phyloP scores from a whole-genome alignment of 1,140 invertebrate genomes.

The Dinoponera quadriceps region DNA sequence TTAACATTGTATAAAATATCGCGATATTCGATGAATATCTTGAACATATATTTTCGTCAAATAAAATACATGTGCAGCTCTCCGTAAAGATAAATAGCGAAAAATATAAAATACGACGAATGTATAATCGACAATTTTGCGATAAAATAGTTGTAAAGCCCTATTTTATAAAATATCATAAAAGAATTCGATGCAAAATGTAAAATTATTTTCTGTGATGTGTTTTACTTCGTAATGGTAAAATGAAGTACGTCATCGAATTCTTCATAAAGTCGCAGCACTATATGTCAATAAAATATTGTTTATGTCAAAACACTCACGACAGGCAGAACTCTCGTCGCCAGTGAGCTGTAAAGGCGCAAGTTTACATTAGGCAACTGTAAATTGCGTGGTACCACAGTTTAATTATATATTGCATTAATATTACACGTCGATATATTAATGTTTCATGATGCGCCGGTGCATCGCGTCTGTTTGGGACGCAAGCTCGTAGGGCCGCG shows the following conservation, averaged over 20 bases:
- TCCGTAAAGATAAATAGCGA: neutral
- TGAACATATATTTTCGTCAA: conserved; percentile 14
- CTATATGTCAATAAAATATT: neutral
- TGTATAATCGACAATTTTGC: neutral
- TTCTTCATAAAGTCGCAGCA: conserved; percentile 3
- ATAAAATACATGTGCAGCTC: conserved; percentile 1
- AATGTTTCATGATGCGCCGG: neutral
- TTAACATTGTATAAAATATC: conserved; percentile 33
- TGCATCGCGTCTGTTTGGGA: conserved; percentile 44
- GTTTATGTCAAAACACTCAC: neutral
- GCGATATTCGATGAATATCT: conserved; percentile 9
- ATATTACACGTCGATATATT: conserved; percentile 32
- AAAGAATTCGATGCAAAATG: neutral
- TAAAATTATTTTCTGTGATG: conserved; percentile 7
- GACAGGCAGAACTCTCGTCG: conserved; percentile 4
- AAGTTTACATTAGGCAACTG: conserved; percentile 45
- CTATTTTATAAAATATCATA: neutral
- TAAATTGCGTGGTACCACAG: conserved; percentile 33
- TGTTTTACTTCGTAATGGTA: neutral
- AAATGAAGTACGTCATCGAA: neutral
- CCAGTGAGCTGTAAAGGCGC: conserved; percentile 4
- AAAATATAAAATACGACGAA: neutral
- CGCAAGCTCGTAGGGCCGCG: conserved; percentile 18
- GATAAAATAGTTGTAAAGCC: neutral
- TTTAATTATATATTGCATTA: conserved; percentile 38